phyloP scores from a whole-genome alignment of 2,113 vertebrate species.

The Gopherus flavomarginatus region DNA sequence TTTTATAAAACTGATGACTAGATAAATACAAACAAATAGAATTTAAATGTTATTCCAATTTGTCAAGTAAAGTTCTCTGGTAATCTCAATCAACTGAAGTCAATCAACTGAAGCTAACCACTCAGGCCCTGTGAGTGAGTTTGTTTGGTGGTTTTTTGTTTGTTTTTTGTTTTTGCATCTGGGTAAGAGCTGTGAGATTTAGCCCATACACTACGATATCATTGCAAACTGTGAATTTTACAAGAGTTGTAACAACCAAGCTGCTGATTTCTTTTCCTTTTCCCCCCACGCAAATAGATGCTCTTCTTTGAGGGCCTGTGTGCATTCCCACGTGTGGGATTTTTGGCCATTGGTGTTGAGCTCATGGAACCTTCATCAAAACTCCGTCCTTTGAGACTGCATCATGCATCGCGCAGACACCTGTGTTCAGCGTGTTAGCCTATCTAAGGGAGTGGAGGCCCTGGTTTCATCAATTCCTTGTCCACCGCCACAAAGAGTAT shows the following conservation, averaged over 20 bases:
- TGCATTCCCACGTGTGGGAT: not conserved
- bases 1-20: not conserved
- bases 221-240: not conserved
- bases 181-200: not conserved
- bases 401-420: not conserved
- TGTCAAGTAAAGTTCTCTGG: no score
- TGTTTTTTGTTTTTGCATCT: no score
- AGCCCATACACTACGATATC: not conserved
- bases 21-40: no score
- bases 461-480: not conserved
- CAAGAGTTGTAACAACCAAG: not conserved
- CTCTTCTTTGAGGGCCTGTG: not conserved
- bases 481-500: not conserved
- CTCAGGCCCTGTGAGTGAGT: no score
- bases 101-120: not conserved
- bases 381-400: not conserved
- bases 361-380: not conserved
- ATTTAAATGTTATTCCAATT: no score
- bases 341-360: not conserved
- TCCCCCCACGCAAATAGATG: not conserved
- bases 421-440: not conserved
- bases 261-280: not conserved
- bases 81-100: not conserved
- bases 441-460: not conserved
- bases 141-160: no score